Base-by-base conservation (phyloP, 2,113 vertebrate species). In the Stegostoma tigrinum region DNA sequence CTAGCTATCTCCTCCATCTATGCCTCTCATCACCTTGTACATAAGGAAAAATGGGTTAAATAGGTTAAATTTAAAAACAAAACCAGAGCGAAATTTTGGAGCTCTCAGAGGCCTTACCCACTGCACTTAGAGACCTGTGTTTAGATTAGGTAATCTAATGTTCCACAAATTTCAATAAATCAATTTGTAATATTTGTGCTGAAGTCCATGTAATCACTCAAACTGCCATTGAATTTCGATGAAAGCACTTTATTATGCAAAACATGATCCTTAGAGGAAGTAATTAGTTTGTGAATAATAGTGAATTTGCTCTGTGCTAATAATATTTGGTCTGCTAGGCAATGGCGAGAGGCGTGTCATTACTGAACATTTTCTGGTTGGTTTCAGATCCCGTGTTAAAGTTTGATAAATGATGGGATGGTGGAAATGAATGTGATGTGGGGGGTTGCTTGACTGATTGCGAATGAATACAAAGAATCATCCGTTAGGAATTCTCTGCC, bases 201-300 rank as follows among this genome's bases (percentile, higher is more conserved):
- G 2, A 83, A 19, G 30, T 91, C 89, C 89, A n/a, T n/a, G 14
- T 64, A 91, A 91, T 91, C 89, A 64, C 55, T 91, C 89, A 66
- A n/a, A 66, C 34, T 91, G 55, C 61, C 66, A 38, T 34, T 91
- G 89, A 91, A n/a, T 91, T 61, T 21, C 21, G 61, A 91, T 91
- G 89, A 91, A 91, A 21, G 27, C 55, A 91, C 55, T 91, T 91
- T 42, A 93, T 66, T 66, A 38, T 93, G 61, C 89, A 93, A 93
- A 93, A 93, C 61, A 66, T 93, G 89, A 66, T 93, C 89, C 61
- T 66, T 38, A 67, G 34, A 38, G 89, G 89, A 67, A 93, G 55
- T 66, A 93, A 67, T 93, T 93, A 66, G 89, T 23, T 91, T 93
- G 61, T 67, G 89, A 93, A 66, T 93, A 93, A 42, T 67, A 67